These are phyloP conservation scores for Drosophila macrospina DNA, from an alignment of 2,888 invertebrate genomes.

Conservation along the genomic window DNA sequence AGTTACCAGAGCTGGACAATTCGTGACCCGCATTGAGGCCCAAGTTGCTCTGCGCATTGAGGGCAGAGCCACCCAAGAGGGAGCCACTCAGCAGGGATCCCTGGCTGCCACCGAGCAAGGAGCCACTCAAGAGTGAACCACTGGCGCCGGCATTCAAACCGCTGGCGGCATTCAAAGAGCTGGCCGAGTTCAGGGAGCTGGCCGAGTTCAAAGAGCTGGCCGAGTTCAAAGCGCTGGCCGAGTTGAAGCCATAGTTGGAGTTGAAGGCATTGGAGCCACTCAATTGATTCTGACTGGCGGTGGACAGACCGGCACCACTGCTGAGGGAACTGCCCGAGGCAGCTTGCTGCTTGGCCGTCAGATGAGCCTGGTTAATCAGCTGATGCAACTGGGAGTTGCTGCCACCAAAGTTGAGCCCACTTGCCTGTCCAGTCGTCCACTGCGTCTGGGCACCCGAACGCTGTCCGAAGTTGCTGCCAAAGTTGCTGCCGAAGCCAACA, in stretches of 20 bases:
- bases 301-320: constrained; percentile 52
- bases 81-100: constrained; percentile 45
- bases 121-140: constrained; percentile 51
- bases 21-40: constrained; percentile 60
- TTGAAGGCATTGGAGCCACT: constrained; percentile 51
- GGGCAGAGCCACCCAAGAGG: constrained; percentile 27
- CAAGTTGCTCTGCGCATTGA: constrained; percentile 48
- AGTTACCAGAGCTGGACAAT: constrained; percentile 41
- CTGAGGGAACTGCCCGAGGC: constrained; percentile 55
- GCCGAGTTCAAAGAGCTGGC: constrained; percentile 59
- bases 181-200: constrained; percentile 49
- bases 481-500: constrained; percentile 36
- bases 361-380: constrained; percentile 83
- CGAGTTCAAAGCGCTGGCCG: constrained; percentile 55
- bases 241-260: constrained; percentile 50
- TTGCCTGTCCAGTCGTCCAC: not conserved
- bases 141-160: constrained; percentile 42
- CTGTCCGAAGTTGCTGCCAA: constrained; percentile 50
- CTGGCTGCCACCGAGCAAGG: constrained; percentile 53
- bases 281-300: constrained; percentile 66
- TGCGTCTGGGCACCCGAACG: constrained; percentile 38
- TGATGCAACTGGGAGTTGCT: constrained; percentile 66
- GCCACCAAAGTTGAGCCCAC: constrained; percentile 27
- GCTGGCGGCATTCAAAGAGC: constrained; percentile 50
- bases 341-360: constrained; percentile 82